Evolutionary conservation across 2,113 vertebrate species (phyloP).

Genomic region (Festucalex cinctus): DNA sequence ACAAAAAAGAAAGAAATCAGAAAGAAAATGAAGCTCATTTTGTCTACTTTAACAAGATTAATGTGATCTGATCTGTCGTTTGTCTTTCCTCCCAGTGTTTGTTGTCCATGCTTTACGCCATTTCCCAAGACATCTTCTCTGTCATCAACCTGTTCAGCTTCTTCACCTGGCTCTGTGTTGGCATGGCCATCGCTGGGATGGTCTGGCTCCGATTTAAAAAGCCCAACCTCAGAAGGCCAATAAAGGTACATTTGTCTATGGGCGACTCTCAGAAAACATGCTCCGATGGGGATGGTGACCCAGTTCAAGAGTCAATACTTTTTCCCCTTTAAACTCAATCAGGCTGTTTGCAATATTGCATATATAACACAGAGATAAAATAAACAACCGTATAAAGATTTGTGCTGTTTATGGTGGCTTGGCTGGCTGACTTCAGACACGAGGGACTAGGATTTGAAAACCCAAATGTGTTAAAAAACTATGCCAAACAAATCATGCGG

Average conservation of each 20-base stretch:
- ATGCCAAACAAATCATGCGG: too few relatives aligned
- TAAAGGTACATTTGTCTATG: conserved; percentile 57
- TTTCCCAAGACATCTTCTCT: conserved; percentile 72
- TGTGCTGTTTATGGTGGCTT: too few relatives aligned
- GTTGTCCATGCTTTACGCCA: conserved; percentile 72
- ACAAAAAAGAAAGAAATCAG: neutral
- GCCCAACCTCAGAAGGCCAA: conserved; percentile 63
- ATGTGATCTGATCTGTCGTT: neutral
- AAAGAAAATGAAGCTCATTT: neutral
- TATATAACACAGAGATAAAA: too few relatives aligned
- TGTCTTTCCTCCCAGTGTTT: conserved; percentile 49
- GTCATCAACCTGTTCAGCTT: conserved; percentile 76
- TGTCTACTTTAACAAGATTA: neutral
- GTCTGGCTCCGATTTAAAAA: conserved; percentile 68
- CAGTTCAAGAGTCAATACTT: too few relatives aligned
- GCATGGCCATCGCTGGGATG: conserved; percentile 70
- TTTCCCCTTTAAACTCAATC: too few relatives aligned
- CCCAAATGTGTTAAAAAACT: too few relatives aligned
- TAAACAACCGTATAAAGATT: too few relatives aligned
- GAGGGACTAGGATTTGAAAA: too few relatives aligned
- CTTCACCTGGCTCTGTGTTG: conserved; percentile 75
- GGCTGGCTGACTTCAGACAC: too few relatives aligned
- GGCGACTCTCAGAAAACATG: too few relatives aligned
- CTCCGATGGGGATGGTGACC: too few relatives aligned
- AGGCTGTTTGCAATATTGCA: too few relatives aligned